A percentile compares a stretch with the other conserved stretches of the same genome.
phyloP scores from a whole-genome alignment of 2,888 invertebrate species.

The Agrenia bidenticulata region DNA sequence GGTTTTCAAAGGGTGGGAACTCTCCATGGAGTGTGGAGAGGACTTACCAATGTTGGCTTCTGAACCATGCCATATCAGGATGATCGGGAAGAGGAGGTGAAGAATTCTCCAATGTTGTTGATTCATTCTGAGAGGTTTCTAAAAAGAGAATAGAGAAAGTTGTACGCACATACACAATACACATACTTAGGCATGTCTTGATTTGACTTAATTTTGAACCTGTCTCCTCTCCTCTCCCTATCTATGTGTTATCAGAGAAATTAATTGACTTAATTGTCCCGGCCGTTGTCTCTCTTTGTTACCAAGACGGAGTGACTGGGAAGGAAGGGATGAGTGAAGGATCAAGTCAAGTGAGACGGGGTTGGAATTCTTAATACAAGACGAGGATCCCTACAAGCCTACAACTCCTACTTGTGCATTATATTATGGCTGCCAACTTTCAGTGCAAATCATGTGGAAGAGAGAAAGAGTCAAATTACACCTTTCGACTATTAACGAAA shows the following conservation, averaged over 20 bases:
- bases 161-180: too few relatives aligned
- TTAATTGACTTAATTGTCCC: slow-evolving; percentile 22
- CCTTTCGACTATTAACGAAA: background rate
- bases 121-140: background rate
- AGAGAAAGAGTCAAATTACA: slow-evolving; percentile 14
- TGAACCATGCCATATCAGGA: slow-evolving; percentile 39
- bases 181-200: background rate
- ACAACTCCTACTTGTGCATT: background rate
- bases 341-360: slow-evolving; percentile 22
- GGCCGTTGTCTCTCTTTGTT: slow-evolving; percentile 8
- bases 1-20: background rate
- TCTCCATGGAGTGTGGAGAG: background rate
- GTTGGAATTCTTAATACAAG: slow-evolving; percentile 18
- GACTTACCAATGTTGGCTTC: slow-evolving; percentile 41
- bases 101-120: slow-evolving; percentile 27
- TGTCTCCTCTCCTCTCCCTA: background rate
- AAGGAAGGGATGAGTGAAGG: background rate
- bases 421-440: background rate
- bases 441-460: slow-evolving; percentile 1
- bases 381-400: background rate
- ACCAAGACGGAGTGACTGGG: slow-evolving; percentile 2
- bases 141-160: background rate
- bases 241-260: slow-evolving; percentile 5
- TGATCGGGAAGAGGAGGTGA: slow-evolving; percentile 36
- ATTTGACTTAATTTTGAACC: too few relatives aligned